Evolutionary conservation across 2,888 invertebrate genomes (phyloP).

Genomic region (Agrotis segetum): DNA sequence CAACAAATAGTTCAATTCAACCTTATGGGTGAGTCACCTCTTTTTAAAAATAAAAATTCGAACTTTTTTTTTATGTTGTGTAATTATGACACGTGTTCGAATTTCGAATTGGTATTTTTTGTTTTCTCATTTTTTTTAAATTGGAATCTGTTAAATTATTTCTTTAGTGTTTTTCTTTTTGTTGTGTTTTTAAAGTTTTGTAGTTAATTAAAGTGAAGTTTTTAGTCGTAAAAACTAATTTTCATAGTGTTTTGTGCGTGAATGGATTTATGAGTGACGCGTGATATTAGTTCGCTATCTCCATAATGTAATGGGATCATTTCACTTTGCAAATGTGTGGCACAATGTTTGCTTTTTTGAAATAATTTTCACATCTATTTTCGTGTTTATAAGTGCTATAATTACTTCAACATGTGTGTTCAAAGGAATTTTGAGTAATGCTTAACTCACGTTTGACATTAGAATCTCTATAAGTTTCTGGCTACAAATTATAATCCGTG

Average conservation of each 20-base stretch:
- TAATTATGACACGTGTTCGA: neutral
- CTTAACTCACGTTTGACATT: neutral
- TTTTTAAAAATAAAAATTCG: neutral
- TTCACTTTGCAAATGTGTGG: conserved; percentile 49
- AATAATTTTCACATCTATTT: conserved; percentile 4
- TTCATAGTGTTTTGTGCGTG: conserved; percentile 64
- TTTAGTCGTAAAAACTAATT: conserved; percentile 13
- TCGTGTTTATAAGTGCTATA: neutral
- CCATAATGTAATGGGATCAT: conserved; percentile 77
- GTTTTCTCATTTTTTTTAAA: neutral
- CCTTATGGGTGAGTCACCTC: conserved; percentile 66
- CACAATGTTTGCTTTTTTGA: conserved; percentile 26
- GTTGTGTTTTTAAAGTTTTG: neutral
- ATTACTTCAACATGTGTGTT: neutral
- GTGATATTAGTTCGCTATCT: conserved; percentile 70
- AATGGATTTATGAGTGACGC: conserved; percentile 61
- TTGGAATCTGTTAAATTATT: neutral
- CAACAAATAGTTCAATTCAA: conserved; percentile 59
- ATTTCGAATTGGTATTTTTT: conserved; percentile 7
- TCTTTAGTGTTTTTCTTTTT: neutral
- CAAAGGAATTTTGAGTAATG: neutral
- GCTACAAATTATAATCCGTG: conserved; percentile 45
- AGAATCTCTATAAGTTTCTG: conserved; percentile 56
- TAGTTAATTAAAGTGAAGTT: neutral
- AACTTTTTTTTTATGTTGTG: neutral